Evolutionary conservation across 2,888 invertebrate genomes (phyloP), one percentile per base, ranked within the genome.

Genomic region (Bursaphelenchus okinawaensis): DNA sequence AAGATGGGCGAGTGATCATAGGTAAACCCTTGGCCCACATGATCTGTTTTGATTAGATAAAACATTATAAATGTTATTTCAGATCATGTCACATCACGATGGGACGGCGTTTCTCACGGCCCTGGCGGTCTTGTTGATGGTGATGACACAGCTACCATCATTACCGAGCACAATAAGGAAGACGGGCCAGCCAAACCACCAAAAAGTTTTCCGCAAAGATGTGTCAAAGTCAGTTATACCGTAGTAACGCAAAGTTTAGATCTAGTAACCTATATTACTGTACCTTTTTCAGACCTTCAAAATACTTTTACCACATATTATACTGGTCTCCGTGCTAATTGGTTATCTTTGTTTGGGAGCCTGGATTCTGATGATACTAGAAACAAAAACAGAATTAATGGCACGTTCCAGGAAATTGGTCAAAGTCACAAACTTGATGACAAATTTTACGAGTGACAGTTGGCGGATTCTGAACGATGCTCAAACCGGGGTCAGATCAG

Each of bases 221-320:
- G 74, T 7, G 71, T 80, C 12, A 80, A 80, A 68, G 80, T 78
- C 27, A 23, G 71, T n/a, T n/a, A n/a, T n/a, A n/a, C n/a, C n/a
- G n/a, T n/a, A n/a, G n/a, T 20, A 28, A 55, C 1, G 0, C 4
- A 22, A 31, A 23, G 60, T 7, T 27, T 16, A 2, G n/a, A n/a
- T n/a, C n/a, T 26, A 59, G 24, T 23, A 12, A 55, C 50, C 9
- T 52, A 27, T 54, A 6, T 19, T 54, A 54, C 12, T 54, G 12
- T 16, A 54, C 12, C 54, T n/a, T 54, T 75, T 77, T 66, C 74
- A 80, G 80, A 78, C 79, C 63, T 74, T 82, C 68, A 82, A 82
- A 75, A 82, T 81, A 55, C 72, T 81, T n/a, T 72, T 76, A 29
- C 82, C 82, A 50, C 82, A 82, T 65, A 72, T 82, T 40, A 77